phyloP scores from a whole-genome alignment of 2,113 vertebrate genomes.

The Taxidea taxus region DNA sequence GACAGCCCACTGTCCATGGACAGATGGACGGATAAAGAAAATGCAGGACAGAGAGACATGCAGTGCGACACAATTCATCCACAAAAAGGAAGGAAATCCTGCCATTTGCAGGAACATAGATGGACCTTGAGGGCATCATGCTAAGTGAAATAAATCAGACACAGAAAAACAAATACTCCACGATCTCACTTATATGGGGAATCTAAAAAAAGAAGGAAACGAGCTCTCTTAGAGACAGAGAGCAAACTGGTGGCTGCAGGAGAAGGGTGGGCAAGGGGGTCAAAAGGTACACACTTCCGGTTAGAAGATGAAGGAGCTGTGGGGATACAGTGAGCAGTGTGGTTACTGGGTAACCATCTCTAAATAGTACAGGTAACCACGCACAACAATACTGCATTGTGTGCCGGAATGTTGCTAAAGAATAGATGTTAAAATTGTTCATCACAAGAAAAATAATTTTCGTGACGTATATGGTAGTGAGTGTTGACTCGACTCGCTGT shows the following conservation, averaged over 20 bases:
- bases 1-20: neutral
- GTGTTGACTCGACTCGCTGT: neutral
- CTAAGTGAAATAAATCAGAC: neutral
- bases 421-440: neutral
- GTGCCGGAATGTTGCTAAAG: neutral
- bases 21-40: neutral
- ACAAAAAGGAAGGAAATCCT: neutral
- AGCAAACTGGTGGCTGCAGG: neutral
- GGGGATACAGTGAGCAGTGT: fast-evolving
- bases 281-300: neutral
- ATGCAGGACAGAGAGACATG: neutral
- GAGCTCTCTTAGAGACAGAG: neutral
- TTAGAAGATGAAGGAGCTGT: neutral
- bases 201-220: neutral
- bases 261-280: neutral
- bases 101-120: neutral
- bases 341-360: neutral
- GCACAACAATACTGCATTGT: neutral
- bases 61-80: neutral
- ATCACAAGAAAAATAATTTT: neutral
- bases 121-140: neutral
- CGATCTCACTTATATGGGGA: neutral
- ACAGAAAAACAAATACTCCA: neutral
- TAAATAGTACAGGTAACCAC: too few species aligned
- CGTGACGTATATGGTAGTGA: neutral